Evolutionary conservation across 2,113 vertebrate species (phyloP).

Genomic region (Sinocyclocheilus anshuiensis): DNA sequence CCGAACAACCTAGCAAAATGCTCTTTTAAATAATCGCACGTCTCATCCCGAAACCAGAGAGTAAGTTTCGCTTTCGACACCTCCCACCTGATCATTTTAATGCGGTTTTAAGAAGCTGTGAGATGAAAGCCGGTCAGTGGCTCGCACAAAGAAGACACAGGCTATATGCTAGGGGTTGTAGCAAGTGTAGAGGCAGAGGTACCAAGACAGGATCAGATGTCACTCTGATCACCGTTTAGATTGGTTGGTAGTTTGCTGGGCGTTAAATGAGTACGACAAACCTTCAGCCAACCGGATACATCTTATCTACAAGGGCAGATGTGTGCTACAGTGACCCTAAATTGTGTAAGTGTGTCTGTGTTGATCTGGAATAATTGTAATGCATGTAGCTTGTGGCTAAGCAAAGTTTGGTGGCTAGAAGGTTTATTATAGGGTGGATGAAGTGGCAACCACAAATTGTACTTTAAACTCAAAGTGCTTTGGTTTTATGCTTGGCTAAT

Average conservation of each 20-base stretch:
- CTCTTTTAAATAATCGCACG: conserved; percentile 35
- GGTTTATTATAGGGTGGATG: background rate
- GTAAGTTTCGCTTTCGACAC: conserved; percentile 39
- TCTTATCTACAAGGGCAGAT: background rate
- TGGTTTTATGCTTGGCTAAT: background rate
- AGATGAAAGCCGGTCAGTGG: conserved; percentile 32
- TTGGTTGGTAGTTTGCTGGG: background rate
- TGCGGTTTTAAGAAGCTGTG: background rate
- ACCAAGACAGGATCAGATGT: background rate
- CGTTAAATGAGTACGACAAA: background rate
- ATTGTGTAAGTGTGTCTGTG: background rate
- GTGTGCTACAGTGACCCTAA: conserved; percentile 3
- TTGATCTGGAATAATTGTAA: background rate
- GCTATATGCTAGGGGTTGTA: conserved; percentile 36
- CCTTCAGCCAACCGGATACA: background rate
- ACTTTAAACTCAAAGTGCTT: background rate
- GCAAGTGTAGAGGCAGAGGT: conserved; percentile 18
- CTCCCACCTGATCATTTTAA: background rate
- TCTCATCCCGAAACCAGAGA: conserved; percentile 34
- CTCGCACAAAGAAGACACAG: conserved; percentile 56
- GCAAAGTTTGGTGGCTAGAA: conserved; percentile 18
- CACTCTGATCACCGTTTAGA: background rate
- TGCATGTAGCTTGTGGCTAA: conserved; percentile 28
- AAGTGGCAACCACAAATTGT: background rate
- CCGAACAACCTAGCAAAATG: conserved; percentile 53